Base-by-base conservation (phyloP, 2,113 vertebrate species). In the Megalops atlanticus region DNA sequence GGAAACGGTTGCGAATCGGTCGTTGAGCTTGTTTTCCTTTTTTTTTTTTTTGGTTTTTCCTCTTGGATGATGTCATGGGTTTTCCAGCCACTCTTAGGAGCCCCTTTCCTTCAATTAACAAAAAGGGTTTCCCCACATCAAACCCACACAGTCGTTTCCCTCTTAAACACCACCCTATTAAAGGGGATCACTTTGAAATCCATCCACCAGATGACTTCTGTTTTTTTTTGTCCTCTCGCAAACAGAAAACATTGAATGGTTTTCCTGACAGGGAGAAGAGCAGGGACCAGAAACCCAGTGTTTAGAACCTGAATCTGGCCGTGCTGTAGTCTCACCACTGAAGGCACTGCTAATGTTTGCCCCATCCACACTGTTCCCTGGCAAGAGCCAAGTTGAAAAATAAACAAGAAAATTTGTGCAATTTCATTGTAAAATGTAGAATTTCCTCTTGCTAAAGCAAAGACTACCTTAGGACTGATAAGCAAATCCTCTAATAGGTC, bases 321-420 rank as follows among this genome's bases (percentile, higher is more conserved):
- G 86, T 90, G 88, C 91, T 89, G 89, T 88, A 89, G 89, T 88
- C 90, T 89, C 87, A 86, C 87, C 87, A 90, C 90, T 91, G 90
- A 92, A 89, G 91, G 90, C 87, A 86, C 88, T 93, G 91, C 90
- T 92, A 92, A 94, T 94, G 92, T 94, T 93, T 93, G 93, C 89
- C 88, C 85, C 88, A 83, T 87, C 85, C 83, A 88, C 88, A 86
- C 87, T 84, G 45, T 90, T 92, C 90, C 88, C 87, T 91, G 88
- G 82, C 75, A 85, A 33, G 16, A 74, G 81, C 73, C 72, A 36
- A 74, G 79, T 58, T 45, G 68, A 78, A 73, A 78, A 72, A 82
- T 45, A 78, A 78, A 71, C 70, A 39, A 36, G 76, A 82, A 38
- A 54, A 78, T 78, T 76, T 47, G 31, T 74, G 76, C 76, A 52